Conservation (phyloP, 1,140 invertebrate species). For the Thaumetopoea pityocampa region DNA sequence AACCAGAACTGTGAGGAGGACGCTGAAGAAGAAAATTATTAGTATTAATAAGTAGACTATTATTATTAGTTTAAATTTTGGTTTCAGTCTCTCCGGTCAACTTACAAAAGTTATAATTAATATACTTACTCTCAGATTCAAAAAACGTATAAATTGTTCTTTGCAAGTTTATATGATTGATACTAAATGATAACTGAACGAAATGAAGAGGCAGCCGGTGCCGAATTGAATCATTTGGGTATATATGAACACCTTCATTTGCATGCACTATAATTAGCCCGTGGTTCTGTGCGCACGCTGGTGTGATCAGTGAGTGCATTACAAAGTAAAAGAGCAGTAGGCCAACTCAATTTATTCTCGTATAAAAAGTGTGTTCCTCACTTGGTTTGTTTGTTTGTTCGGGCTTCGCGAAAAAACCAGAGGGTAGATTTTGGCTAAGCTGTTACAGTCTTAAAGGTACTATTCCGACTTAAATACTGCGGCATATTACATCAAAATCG, state of each 20-base stretch:
- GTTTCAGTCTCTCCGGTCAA: too few species aligned
- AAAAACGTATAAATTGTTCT: slow-evolving; percentile 22
- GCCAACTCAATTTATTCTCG: not conserved
- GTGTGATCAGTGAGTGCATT: slow-evolving; percentile 3
- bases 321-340: not conserved
- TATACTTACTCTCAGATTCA: slow-evolving; percentile 6
- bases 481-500: too few species aligned
- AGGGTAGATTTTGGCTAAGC: too few species aligned
- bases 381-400: too few species aligned
- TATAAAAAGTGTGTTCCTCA: not conserved
- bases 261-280: slow-evolving; percentile 56
- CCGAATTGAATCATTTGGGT: slow-evolving; percentile 54
- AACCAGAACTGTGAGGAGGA: too few species aligned
- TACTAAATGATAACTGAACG: slow-evolving; percentile 36
- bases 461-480: too few species aligned
- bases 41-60: too few species aligned
- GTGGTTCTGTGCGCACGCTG: slow-evolving; percentile 31
- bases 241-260: slow-evolving; percentile 53
- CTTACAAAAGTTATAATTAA: too few species aligned
- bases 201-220: slow-evolving; percentile 44
- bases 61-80: too few species aligned
- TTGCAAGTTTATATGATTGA: slow-evolving; percentile 38
- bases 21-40: too few species aligned
- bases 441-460: too few species aligned
- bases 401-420: too few species aligned